phyloP scores from a whole-genome alignment of 2,888 invertebrate species.

The Clivina fossor region DNA sequence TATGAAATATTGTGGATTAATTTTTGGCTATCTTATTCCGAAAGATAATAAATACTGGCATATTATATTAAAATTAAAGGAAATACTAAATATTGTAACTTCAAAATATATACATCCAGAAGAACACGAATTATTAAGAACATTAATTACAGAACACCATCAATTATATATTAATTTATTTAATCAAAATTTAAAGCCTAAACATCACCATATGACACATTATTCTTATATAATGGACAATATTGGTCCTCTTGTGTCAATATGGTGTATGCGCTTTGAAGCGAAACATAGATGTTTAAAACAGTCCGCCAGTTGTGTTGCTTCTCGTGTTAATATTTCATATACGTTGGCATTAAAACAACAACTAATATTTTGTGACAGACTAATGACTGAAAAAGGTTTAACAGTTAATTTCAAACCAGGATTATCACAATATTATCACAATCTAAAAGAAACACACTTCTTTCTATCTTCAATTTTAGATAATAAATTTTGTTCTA shows the following conservation, averaged over 20 bases:
- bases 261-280: slow-evolving; percentile 41
- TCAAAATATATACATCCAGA: slow-evolving; percentile 10
- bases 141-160: slow-evolving; percentile 23
- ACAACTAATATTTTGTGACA: slow-evolving; percentile 30
- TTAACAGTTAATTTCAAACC: slow-evolving; percentile 22
- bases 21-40: slow-evolving; percentile 38
- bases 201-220: slow-evolving; percentile 38
- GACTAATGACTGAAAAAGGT: slow-evolving; percentile 26
- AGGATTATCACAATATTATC: neutral
- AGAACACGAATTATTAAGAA: slow-evolving; percentile 20
- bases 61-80: slow-evolving; percentile 33
- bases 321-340: slow-evolving; percentile 36
- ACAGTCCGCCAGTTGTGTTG: slow-evolving; percentile 29
- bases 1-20: slow-evolving; percentile 34
- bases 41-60: slow-evolving; percentile 36
- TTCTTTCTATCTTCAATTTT: neutral
- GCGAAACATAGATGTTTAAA: slow-evolving; percentile 41
- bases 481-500: neutral
- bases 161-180: slow-evolving; percentile 29
- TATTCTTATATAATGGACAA: slow-evolving; percentile 37
- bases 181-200: slow-evolving; percentile 35
- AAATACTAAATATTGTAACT: slow-evolving; percentile 33
- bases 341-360: slow-evolving; percentile 32
- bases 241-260: slow-evolving; percentile 36
- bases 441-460: neutral